Conservation (phyloP, 2,888 invertebrate species). For the Ectobius pallidus region DNA sequence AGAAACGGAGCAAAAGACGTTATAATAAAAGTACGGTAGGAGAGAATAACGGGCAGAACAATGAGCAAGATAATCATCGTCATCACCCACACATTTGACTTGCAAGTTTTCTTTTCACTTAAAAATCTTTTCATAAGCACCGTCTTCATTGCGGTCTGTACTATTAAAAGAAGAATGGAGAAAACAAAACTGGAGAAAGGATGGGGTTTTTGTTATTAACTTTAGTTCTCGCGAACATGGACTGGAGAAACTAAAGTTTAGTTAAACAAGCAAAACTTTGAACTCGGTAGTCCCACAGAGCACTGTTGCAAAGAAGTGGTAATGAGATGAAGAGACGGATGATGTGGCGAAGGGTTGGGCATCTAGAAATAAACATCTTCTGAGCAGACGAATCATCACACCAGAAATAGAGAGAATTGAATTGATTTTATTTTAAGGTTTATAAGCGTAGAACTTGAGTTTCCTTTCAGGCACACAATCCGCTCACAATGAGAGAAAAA, state of each 20-base stretch:
- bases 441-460: too few relatives aligned
- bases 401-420: too few relatives aligned
- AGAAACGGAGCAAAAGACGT: background rate
- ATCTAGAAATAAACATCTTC: background rate
- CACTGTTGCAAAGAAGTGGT: conserved; percentile 20
- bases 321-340: conserved; percentile 10
- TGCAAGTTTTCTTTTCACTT: conserved; percentile 17
- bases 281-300: background rate
- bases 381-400: too few relatives aligned
- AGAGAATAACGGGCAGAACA: background rate
- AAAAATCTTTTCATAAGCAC: conserved; percentile 4
- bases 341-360: background rate
- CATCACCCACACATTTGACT: conserved; percentile 1
- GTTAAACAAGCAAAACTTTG: conserved; percentile 17
- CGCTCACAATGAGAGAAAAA: too few relatives aligned
- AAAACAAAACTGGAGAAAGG: background rate
- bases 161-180: background rate
- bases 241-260: conserved; percentile 12
- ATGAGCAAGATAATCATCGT: background rate
- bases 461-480: too few relatives aligned
- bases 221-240: conserved; percentile 16
- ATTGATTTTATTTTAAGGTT: too few relatives aligned
- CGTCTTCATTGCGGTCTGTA: background rate
- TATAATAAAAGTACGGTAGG: background rate
- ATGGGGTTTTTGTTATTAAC: conserved; percentile 26